Evolutionary conservation across 92 coral and sea anemone genomes (phyloP), one percentile per base, ranked within the genome.

Genomic region (Umimayanthus kanabou): DNA sequence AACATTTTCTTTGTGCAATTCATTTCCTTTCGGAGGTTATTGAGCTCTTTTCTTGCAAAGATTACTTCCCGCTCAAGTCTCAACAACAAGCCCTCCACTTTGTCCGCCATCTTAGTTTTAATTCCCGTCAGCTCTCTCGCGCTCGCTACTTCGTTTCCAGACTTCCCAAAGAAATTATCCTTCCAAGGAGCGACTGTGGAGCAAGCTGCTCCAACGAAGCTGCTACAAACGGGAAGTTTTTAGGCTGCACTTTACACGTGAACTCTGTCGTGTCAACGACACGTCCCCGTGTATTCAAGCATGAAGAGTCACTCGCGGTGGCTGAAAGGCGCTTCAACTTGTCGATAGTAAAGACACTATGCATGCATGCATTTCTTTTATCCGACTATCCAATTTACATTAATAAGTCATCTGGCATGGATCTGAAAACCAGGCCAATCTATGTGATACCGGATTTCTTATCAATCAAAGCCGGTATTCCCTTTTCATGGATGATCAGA

Each of bases 31-130:
- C 95, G 88, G 45, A 92, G 85, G 33, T 90, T 92, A 50, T 88
- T 81, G 9, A 92, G 88, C 74, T 92, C 95, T 42, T 86, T 90
- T 88, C 95, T 88, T 23, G 95, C 95, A 30, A 85, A 88, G 66
- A 86, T 65, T 30, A 92, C 88, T 71, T 88, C 87, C 26, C 83
- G 75, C 74, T 88, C 91, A n/a, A 91, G 37, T 42, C 82, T 77
- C 22, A 85, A 73, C 55, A 85, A 28, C 20, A 77, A 85, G 16
- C 43, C 66, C 43, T 83, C 87, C 67, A 83, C 43, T 70, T 69
- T 83, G 74, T 81, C 87, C 80, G 86, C 90, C 87, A 88, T 80
- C 8, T 88, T 88, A 47, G 4, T 29, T 66, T 26, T 0, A 69
- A 26, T 39, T 4, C 79, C 87, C 87, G 87, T 83, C 65, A 83